These are phyloP conservation scores for Drosophila asahinai DNA, from an alignment of 1,140 invertebrate species.

Conservation along the genomic window DNA sequence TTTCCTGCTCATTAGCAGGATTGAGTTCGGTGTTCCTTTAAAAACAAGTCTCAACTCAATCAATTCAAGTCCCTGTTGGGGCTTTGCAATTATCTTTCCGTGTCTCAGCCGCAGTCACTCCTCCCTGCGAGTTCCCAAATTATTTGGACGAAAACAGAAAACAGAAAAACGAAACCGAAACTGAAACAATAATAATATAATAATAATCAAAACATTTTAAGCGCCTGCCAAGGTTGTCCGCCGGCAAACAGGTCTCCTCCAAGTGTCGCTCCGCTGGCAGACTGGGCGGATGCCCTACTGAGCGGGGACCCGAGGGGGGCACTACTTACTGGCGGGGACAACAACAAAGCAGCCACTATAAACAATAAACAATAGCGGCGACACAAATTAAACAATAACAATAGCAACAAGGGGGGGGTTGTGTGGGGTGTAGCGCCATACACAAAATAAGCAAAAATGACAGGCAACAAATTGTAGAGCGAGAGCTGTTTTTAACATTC, in stretches of 20 bases:
- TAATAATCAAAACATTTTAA: constrained; percentile 82
- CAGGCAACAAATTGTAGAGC: constrained; percentile 78
- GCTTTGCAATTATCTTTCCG: constrained; percentile 5
- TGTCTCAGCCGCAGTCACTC: background rate
- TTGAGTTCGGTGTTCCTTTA: background rate
- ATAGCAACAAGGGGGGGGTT: background rate
- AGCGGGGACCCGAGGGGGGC: background rate
- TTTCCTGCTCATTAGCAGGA: background rate
- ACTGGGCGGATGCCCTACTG: constrained; percentile 47
- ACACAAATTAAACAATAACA: constrained; percentile 70
- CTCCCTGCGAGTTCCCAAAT: constrained; percentile 1
- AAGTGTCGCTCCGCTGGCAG: constrained; percentile 1
- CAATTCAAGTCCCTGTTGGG: constrained; percentile 9
- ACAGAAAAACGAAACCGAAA: background rate
- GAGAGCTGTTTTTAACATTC: constrained; percentile 55
- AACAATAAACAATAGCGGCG: constrained; percentile 37
- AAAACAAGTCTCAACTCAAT: background rate
- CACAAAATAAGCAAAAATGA: constrained; percentile 74
- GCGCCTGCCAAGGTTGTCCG: constrained; percentile 72
- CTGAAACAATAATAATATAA: constrained; percentile 63
- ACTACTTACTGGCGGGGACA: constrained; percentile 10
- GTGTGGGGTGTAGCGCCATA: constrained; percentile 35
- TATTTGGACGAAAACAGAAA: constrained; percentile 27
- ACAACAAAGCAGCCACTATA: constrained; percentile 23
- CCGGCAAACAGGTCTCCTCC: constrained; percentile 27